Base-by-base conservation (phyloP, 2,888 invertebrate genomes). In the Eristalis pertinax region DNA sequence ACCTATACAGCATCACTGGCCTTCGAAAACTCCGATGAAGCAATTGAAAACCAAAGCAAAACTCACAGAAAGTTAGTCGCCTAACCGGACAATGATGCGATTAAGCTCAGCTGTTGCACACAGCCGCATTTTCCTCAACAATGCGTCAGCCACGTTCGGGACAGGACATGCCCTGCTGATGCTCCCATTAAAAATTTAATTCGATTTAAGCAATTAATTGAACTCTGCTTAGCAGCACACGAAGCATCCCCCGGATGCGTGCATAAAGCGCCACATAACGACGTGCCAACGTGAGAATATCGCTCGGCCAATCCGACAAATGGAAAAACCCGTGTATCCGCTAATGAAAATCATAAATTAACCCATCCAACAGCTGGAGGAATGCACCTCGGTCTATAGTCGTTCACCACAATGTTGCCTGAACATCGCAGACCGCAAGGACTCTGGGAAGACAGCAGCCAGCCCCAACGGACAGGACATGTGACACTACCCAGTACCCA, bases 281-380 rank as follows among this genome's bases (percentile, higher is more conserved):
- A 76, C 63, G 87, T 79, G 87, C 65, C 72, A 73, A 84, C 79
- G 79, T 87, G 84, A 76, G 84, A 84, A 87, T 73, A 78, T 76
- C 56, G 83, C 70, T 41, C 62, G 70, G 64, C 26, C 72, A 75
- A 74, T 79, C 73, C 67, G 35, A 69, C 75, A 72, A 75, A 70
- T 68, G 50, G 50, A 68, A 72, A 80, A 79, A 62, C 43, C 68
- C 68, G 68, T 84, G 79, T 70, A 72, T 75, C 79, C 87, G 76
- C 84, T 87, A 87, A 87, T 87, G 84, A 87, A 87, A 87, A 80
- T 73, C 75, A 84, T 87, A 84, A 87, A 87, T 87, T 87, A 84
- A 87, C 68, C 76, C 41, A 69, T 76, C 84, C 84, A 84, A 84
- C 84, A 84, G 84, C 84, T 87, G 79, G 72, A 84, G 76, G 84